A percentile compares a stretch with the other conserved stretches of the same genome.
phyloP scores from a whole-genome alignment of 2,888 invertebrate species.

The Clistopyga incitator region DNA sequence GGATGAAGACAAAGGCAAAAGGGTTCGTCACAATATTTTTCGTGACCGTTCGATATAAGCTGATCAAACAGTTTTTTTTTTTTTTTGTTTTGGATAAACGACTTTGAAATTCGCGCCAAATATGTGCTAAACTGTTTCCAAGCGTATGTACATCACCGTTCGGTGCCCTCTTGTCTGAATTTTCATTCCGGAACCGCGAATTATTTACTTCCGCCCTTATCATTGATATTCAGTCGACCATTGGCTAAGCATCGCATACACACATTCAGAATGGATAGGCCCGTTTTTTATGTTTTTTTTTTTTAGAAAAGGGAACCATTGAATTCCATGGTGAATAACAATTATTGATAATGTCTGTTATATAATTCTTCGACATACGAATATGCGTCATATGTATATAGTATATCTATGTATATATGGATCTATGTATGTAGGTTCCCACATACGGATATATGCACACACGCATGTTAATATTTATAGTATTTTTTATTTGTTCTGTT shows the following conservation, averaged over 20 bases:
- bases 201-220: conserved; percentile 25
- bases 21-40: conserved; percentile 18
- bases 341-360: conserved; percentile 65
- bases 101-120: conserved; percentile 2
- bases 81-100: conserved; percentile 35
- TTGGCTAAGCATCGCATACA: conserved; percentile 60
- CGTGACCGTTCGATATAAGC: conserved; percentile 1
- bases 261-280: conserved; percentile 73
- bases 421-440: conserved; percentile 59
- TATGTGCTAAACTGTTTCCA: neutral
- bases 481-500: conserved; percentile 18
- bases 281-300: conserved; percentile 68
- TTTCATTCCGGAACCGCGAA: conserved; percentile 10
- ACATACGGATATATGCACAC: conserved; percentile 52
- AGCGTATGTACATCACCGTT: conserved; percentile 59
- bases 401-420: conserved; percentile 58
- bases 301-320: conserved; percentile 66
- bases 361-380: conserved; percentile 66
- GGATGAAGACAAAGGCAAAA: conserved; percentile 11
- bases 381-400: conserved; percentile 60
- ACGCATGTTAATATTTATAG: conserved; percentile 44
- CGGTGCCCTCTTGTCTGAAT: conserved; percentile 14
- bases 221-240: conserved; percentile 58
- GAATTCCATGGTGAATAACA: conserved; percentile 66
- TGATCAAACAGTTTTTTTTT: conserved; percentile 10